Evolutionary conservation across 2,797 vertebrate species (phyloP), one percentile per base, ranked within the genome.

Genomic region (Pangasius sanitwongsei): DNA sequence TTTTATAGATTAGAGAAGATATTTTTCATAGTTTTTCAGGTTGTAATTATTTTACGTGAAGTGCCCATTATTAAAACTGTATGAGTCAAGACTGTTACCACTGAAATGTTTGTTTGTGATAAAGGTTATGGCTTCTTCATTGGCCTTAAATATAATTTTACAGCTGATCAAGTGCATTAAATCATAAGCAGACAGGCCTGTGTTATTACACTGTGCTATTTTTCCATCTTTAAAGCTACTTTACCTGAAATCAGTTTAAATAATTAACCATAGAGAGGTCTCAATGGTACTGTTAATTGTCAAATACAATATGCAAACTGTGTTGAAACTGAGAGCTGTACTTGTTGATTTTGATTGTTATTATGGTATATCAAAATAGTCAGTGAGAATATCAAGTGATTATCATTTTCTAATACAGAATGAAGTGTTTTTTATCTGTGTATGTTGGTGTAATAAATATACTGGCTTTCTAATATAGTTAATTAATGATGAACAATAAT

Each of bases 41-140:
- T 53, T 53, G 48, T 78, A 80, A 80, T 80, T 16, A 9, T 25
- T 50, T 28, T 37, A 72, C 12, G 20, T 18, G 7, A 34, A 34
- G 8, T 48, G 72, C 9, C 11, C 23, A 25, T 75, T 44, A 75
- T 48, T 75, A 25, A 75, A 75, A 44, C n/a, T 69, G 4, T 69
- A 31, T 69, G 31, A 69, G 15, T 69, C 72, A 28, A 75, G 72
- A 75, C 25, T 74, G 11, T 87, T 50, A 55, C 53, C 67, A 57
- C 34, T 85, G 75, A 86, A 87, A 83, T 87, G 23, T 23, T 16
- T 84, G 48, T 55, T 77, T 37, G 48, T 88, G 37, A 41, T 80
- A 55, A 85, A 67, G 81, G 78, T 87, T 72, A 77, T 81, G 55
- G 80, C 72, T 55, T 69, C 2, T 84, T 86, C 59, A 85, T 85